Conservation (phyloP, 2,888 invertebrate species). For the Habroteleia sp. region DNA sequence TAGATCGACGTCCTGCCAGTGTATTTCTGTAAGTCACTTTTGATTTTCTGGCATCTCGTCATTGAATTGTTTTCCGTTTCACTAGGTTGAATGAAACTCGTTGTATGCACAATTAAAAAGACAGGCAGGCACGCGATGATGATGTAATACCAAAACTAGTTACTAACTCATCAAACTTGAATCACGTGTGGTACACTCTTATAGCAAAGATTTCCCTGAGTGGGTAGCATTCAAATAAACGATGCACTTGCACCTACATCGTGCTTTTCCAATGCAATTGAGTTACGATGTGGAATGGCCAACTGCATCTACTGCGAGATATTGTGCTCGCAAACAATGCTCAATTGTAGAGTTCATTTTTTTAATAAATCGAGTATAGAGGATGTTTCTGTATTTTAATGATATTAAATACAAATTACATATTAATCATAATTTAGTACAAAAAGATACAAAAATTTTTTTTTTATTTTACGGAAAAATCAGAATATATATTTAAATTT, state of each 20-base stretch:
- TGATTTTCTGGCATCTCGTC: constrained; percentile 24
- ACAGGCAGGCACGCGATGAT: constrained; percentile 45
- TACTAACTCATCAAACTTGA: constrained; percentile 53
- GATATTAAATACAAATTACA: too few species aligned
- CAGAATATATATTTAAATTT: too few species aligned
- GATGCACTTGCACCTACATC: not conserved
- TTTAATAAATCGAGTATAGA: too few species aligned
- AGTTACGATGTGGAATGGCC: constrained; percentile 10
- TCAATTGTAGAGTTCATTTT: too few species aligned
- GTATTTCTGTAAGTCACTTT: too few species aligned
- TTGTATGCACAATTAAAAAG: constrained; percentile 43
- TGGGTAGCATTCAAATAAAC: constrained; percentile 17
- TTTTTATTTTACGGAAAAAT: too few species aligned
- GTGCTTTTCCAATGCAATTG: not conserved
- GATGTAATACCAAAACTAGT: constrained; percentile 52
- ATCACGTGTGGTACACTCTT: constrained; percentile 33
- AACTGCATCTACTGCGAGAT: not conserved
- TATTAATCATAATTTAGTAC: too few species aligned
- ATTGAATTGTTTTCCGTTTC: constrained; percentile 22
- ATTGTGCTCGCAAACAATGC: too few species aligned
- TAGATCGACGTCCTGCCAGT: too few species aligned
- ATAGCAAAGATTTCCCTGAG: constrained; percentile 22
- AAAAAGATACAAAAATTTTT: too few species aligned
- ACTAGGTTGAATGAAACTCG: constrained; percentile 13
- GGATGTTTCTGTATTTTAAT: too few species aligned